Conservation (phyloP, 2,113 vertebrate genomes). For the Lepisosteus oculatus region DNA sequence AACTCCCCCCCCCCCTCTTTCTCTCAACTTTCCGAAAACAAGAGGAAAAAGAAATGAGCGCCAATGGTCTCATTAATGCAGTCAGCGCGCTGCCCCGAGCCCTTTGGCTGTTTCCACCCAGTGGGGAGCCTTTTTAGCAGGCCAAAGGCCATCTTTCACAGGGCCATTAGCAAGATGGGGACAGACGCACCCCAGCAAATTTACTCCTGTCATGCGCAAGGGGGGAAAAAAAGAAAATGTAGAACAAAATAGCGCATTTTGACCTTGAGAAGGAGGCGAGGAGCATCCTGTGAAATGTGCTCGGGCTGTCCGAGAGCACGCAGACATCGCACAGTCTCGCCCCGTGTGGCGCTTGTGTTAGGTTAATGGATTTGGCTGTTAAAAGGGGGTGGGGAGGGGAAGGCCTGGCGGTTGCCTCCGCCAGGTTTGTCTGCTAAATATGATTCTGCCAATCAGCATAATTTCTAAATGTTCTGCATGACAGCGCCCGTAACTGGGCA, state of each 20-base stretch:
- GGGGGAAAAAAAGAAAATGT: background rate
- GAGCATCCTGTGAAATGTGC: slow-evolving; percentile 21
- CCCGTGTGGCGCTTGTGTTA: slow-evolving; percentile 7
- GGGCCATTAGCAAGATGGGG: slow-evolving; percentile 49
- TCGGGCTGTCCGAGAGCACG: slow-evolving; percentile 19
- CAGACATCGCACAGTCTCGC: slow-evolving; percentile 10
- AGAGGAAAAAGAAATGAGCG: slow-evolving; percentile 23
- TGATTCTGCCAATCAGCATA: slow-evolving; percentile 64
- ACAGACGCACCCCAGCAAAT: slow-evolving; percentile 46
- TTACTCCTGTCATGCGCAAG: slow-evolving; percentile 29
- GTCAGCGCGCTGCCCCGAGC: slow-evolving; percentile 34
- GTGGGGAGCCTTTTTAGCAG: slow-evolving; percentile 48
- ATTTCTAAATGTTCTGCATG: slow-evolving; percentile 66
- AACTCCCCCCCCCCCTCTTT: slow-evolving; percentile 1
- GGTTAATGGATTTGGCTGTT: slow-evolving; percentile 62
- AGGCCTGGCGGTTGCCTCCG: slow-evolving; percentile 40
- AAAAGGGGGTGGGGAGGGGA: too few relatives aligned
- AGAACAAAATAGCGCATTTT: background rate
- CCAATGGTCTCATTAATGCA: slow-evolving; percentile 48
- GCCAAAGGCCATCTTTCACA: slow-evolving; percentile 51
- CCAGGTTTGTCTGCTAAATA: slow-evolving; percentile 66
- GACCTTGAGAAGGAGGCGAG: slow-evolving; percentile 29
- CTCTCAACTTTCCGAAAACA: slow-evolving; percentile 30
- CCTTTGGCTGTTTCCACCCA: slow-evolving; percentile 37
- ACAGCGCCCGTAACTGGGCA: slow-evolving; percentile 62